phyloP scores from a whole-genome alignment of 2,797 vertebrate genomes.

The Xiphophorus birchmanni region DNA sequence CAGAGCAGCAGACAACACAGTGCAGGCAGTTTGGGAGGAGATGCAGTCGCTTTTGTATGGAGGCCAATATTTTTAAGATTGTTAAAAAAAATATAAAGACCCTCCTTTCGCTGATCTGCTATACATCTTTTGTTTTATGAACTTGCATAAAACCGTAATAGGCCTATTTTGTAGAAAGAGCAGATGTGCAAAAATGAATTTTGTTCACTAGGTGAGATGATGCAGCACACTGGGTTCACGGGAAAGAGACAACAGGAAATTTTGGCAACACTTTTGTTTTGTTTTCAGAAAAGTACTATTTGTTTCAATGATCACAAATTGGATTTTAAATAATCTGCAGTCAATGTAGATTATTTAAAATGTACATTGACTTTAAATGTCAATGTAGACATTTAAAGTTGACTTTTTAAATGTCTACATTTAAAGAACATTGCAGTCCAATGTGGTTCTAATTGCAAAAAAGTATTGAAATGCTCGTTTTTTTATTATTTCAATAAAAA shows the following conservation, averaged over 20 bases:
- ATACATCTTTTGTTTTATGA: background rate
- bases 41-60: background rate
- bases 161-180: too few relatives aligned
- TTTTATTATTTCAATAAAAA: background rate
- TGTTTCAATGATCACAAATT: background rate
- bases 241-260: background rate
- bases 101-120: background rate
- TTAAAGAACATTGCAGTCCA: background rate
- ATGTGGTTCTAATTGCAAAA: background rate
- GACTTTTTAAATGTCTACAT: too few relatives aligned
- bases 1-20: slow-evolving; percentile 25
- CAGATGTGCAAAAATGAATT: background rate
- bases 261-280: background rate
- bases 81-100: too few relatives aligned
- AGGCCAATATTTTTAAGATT: background rate
- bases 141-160: background rate
- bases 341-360: background rate
- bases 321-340: background rate
- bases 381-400: too few relatives aligned
- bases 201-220: background rate
- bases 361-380: too few relatives aligned
- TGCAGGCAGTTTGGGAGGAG: slow-evolving; percentile 7
- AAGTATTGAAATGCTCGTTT: background rate
- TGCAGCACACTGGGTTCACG: background rate
- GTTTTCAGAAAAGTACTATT: background rate